A percentile compares a stretch with the other conserved stretches of the same genome.
phyloP scores from a whole-genome alignment of 2,888 invertebrate genomes.

The Incurvaria masculella region DNA sequence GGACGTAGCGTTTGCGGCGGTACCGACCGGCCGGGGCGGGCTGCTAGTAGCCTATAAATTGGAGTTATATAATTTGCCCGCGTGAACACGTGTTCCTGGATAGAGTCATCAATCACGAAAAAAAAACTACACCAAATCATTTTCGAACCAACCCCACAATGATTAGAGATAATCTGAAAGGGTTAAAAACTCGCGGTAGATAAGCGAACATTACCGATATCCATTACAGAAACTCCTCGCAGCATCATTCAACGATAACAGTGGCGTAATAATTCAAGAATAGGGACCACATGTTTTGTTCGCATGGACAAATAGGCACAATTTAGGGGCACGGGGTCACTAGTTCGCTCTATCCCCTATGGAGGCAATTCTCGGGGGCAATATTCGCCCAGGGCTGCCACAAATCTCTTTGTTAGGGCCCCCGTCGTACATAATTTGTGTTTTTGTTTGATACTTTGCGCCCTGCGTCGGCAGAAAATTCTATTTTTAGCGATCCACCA shows the following conservation, averaged over 20 bases:
- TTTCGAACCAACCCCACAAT: too few species aligned
- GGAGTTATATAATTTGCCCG: too few species aligned
- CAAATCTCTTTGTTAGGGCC: slow-evolving; percentile 13
- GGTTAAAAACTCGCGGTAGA: too few species aligned
- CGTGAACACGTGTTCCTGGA: too few species aligned
- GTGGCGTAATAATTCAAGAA: neutral
- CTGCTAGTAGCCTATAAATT: too few species aligned
- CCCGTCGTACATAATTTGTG: slow-evolving; percentile 9
- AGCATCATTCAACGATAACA: neutral
- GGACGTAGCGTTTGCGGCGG: too few species aligned
- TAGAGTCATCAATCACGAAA: too few species aligned
- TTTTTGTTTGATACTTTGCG: slow-evolving; percentile 11
- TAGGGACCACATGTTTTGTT: neutral
- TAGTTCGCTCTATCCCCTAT: neutral
- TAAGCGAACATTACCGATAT: too few species aligned
- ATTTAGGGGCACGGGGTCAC: neutral
- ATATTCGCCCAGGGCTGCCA: neutral
- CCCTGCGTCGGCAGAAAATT: neutral
- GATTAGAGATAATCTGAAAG: too few species aligned
- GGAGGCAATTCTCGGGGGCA: neutral
- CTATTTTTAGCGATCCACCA: too few species aligned
- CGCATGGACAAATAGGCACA: neutral
- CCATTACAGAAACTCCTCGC: neutral
- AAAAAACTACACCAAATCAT: too few species aligned
- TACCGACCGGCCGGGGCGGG: too few species aligned